phyloP scores from a whole-genome alignment of 2,888 invertebrate genomes.

The Tenodera sinensis region DNA sequence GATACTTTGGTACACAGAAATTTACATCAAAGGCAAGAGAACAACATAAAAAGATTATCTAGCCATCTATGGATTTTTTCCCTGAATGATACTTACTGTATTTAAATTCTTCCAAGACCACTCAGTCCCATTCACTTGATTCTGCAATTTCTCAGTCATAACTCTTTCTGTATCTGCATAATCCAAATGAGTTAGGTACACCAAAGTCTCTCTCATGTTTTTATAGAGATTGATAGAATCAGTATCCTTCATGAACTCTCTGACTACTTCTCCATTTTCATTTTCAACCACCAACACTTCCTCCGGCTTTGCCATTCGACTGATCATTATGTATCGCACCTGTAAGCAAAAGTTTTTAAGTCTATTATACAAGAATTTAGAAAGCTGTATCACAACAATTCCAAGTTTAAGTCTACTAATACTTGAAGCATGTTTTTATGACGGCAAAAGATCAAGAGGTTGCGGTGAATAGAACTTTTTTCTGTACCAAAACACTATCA shows the following conservation, averaged over 20 bases:
- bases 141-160: conserved; percentile 97
- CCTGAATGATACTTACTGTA: conserved; percentile 54
- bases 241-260: conserved; percentile 99
- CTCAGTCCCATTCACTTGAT: conserved; percentile 96
- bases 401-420: too few relatives aligned
- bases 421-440: too few relatives aligned
- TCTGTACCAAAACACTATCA: too few relatives aligned
- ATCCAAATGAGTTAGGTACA: conserved; percentile 98
- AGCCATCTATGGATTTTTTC: too few relatives aligned
- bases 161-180: conserved; percentile 96
- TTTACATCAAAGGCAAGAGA: too few relatives aligned
- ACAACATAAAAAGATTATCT: too few relatives aligned
- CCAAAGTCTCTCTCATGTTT: conserved; percentile 97
- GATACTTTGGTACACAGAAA: conserved; percentile 36
- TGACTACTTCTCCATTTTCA: conserved; percentile 98
- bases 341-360: conserved; percentile 32
- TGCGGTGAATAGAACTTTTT: too few relatives aligned
- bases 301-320: conserved; percentile 99
- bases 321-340: conserved; percentile 96
- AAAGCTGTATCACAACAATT: too few relatives aligned
- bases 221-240: conserved; percentile 99
- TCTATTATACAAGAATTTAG: background rate
- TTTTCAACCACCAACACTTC: conserved; percentile 99
- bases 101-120: conserved; percentile 99
- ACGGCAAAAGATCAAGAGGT: too few relatives aligned